Evolutionary conservation across 2,888 invertebrate genomes (phyloP), one percentile per base, ranked within the genome.

Genomic region (Leptinotarsa peninsularis): DNA sequence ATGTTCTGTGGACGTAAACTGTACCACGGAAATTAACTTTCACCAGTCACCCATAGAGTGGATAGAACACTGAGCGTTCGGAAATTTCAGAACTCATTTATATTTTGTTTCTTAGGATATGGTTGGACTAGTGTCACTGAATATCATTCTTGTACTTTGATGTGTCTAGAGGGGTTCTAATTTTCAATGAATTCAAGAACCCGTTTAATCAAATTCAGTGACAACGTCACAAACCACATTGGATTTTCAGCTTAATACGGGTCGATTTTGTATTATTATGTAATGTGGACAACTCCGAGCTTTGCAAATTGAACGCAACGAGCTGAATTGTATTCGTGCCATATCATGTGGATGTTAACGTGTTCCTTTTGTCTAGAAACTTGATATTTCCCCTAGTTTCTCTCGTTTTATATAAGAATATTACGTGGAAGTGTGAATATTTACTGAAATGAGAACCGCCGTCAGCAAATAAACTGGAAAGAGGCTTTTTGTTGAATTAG

Each of bases 241-340:
- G 43, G 10, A 43, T 43, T 2, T 52, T 17, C 58, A 58, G 58
- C 18, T 21, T 14, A 14, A 23, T 58, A 58, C 21, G 56, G 18
- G 56, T 56, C 18, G 17, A 56, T 18, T 10, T 18, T 56, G 56
- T 18, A 23, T 13, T 23, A 17, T 10, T 21, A 14, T 15, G 23
- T 23, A 58, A 23, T 21, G 14, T 5, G 58, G 3, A 13, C n/a
- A 4, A 18, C 18, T 18, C 54, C 54, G 23, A 21, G 58, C 23
- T 14, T 14, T 23, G 27, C 21, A 27, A 58, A 58, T 58, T 58
- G 58, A 58, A 58, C 21, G 10, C 15, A 58, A 58, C 58, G 21
- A 58, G 58, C 21, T 21, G 15, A 58, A 14, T 58, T 58, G 58
- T 58, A 58, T 23, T 58, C 58, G 23, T 58, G 27, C 58, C 58